Evolutionary conservation across 1,140 invertebrate species (phyloP).

Genomic region (Macrocentrus cingulum): DNA sequence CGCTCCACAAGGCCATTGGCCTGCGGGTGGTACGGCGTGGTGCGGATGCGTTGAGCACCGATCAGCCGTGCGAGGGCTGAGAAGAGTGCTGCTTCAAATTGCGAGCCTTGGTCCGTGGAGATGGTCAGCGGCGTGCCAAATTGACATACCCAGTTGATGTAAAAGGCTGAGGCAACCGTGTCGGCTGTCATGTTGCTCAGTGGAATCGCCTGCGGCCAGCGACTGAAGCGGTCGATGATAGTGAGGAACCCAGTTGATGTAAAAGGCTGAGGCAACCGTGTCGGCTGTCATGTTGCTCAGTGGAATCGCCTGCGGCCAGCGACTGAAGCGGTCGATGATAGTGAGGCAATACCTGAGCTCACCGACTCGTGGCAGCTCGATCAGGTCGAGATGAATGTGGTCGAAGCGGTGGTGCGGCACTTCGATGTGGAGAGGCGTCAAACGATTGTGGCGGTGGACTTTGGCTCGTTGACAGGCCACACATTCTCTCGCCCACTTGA

Average conservation of each 20-base stretch:
- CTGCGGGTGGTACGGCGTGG: too few species aligned
- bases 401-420: constrained; percentile 1
- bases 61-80: too few species aligned
- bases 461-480: background rate
- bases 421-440: background rate
- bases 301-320: too few species aligned
- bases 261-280: too few species aligned
- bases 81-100: constrained; percentile 9
- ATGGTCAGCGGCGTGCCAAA: background rate
- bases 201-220: background rate
- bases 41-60: too few species aligned
- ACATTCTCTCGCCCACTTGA: background rate
- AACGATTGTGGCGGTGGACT: constrained; percentile 8
- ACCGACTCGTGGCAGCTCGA: background rate
- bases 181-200: background rate
- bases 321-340: constrained; percentile 7
- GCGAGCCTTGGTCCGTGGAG: constrained; percentile 2
- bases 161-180: background rate
- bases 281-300: too few species aligned
- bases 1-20: too few species aligned
- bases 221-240: too few species aligned
- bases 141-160: background rate
- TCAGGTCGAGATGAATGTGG: constrained; percentile 7
- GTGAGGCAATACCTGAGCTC: constrained; percentile 3
- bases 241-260: too few species aligned